Base-by-base conservation (phyloP, 53 echinoderm and acorn worm species). In the Apostichopus leukothele region DNA sequence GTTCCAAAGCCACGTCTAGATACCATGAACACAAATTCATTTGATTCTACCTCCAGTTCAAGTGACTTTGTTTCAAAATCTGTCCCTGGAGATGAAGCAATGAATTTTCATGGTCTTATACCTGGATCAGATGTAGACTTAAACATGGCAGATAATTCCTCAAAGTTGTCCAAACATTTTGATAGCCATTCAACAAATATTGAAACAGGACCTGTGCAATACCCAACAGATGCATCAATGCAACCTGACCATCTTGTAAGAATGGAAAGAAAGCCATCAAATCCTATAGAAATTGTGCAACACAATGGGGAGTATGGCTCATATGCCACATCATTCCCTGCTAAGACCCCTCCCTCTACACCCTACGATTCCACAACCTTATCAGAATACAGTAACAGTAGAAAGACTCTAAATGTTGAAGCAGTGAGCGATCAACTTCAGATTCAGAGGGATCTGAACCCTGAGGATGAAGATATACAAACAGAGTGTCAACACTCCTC, bases 271-370 rank as follows among this genome's bases (percentile, higher is more conserved):
- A 67, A 63, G 26, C 4, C 60, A 7, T 85, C 85, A 22, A 67
- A 67, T 67, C 85, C 85, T 13, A 66, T 85, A 12, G 68, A 85
- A 20, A 85, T 85, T 27, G 85, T 85, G 3, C 85, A 67, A 60
- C 66, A 85, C 18, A 85, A 85, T 85, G 85, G 85, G 50, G 76
- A 18, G 13, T 78, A 85, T 27, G 85, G 67, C 27, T 51, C 85
- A 27, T 85, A 85, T 67, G 85, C 85, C 16, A 91, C 97, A 9
- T 93, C 97, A 20, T 96, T 94, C 90, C 94, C 94, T 13, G 90
- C 90, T 55, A 95, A 93, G 83, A 98, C 98, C 0, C 98, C 98
- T 5, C 98, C 98, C 11, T 88, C 98, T 19, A 96, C 98, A 1
- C 96, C 94, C 9, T 54, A 86, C 63, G 93, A 94, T 59, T 90